Evolutionary conservation across 2,888 invertebrate species (phyloP).

Genomic region (Caenorhabditis sulstoni): DNA sequence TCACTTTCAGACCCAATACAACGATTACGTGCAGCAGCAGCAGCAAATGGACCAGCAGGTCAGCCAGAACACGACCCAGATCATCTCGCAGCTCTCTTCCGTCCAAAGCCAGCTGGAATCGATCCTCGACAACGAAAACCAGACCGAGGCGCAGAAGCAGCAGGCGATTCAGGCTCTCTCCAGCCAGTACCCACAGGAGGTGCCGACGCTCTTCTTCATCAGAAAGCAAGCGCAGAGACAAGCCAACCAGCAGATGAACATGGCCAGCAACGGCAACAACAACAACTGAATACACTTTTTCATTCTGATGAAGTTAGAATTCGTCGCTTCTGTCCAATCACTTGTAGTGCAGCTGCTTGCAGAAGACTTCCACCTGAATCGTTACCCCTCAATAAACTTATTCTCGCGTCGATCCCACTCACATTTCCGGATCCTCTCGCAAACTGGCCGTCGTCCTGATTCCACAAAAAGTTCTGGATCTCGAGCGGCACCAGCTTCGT

Average conservation of each 20-base stretch:
- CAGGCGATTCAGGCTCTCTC: constrained; percentile 20
- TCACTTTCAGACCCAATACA: constrained; percentile 31
- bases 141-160: constrained; percentile 24
- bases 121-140: constrained; percentile 23
- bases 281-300: neutral
- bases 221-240: constrained; percentile 10
- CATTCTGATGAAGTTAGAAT: neutral
- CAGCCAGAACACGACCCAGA: constrained; percentile 26
- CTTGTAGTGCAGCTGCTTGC: constrained; percentile 23
- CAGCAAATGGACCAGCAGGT: constrained; percentile 22
- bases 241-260: neutral
- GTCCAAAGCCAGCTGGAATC: constrained; percentile 30
- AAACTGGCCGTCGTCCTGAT: constrained; percentile 6
- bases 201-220: constrained; percentile 32
- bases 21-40: constrained; percentile 20
- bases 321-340: neutral
- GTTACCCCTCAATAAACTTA: too few relatives aligned
- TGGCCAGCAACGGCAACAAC: neutral
- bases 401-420: neutral
- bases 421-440: constrained; percentile 30
- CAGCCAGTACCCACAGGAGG: constrained; percentile 35
- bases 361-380: constrained; percentile 35
- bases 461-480: constrained; percentile 25
- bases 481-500: constrained; percentile 7
- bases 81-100: constrained; percentile 22